Percentiles rank a stretch among this genome's conserved stretches.
Conservation (phyloP, 2,113 vertebrate genomes). For the Morone chrysops region DNA sequence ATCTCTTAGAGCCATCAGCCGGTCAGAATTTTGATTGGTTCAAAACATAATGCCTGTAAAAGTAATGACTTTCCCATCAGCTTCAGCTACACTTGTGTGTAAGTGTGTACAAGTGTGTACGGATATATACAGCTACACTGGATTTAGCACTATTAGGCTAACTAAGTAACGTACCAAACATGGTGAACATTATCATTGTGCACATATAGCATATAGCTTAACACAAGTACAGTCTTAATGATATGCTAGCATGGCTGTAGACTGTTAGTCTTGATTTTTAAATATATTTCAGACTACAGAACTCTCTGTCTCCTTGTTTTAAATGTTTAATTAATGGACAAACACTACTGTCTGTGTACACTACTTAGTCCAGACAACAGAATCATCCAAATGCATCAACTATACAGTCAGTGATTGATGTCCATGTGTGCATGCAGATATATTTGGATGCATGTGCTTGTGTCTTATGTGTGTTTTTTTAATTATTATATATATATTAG, state of each 20-base stretch:
- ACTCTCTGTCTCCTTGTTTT: slow-evolving; percentile 8
- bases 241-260: background rate
- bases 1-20: background rate
- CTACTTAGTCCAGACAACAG: background rate
- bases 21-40: background rate
- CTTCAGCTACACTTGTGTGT: background rate
- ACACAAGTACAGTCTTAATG: background rate
- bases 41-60: background rate
- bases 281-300: background rate
- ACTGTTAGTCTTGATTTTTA: background rate
- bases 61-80: background rate
- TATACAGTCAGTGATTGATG: background rate
- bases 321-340: background rate
- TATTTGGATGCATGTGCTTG: background rate
- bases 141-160: background rate
- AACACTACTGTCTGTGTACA: background rate
- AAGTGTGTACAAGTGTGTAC: no score
- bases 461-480: slow-evolving; percentile 11
- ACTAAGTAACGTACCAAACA: background rate
- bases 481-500: slow-evolving; percentile 13
- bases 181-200: background rate
- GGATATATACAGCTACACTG: background rate
- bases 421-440: background rate
- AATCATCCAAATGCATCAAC: background rate
- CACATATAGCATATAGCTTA: background rate